A percentile compares a stretch with the other conserved stretches of the same genome.
phyloP scores from a whole-genome alignment of 30 jellyfish, hydroid and myxozoan genomes.

The Clytia hemisphaerica region DNA sequence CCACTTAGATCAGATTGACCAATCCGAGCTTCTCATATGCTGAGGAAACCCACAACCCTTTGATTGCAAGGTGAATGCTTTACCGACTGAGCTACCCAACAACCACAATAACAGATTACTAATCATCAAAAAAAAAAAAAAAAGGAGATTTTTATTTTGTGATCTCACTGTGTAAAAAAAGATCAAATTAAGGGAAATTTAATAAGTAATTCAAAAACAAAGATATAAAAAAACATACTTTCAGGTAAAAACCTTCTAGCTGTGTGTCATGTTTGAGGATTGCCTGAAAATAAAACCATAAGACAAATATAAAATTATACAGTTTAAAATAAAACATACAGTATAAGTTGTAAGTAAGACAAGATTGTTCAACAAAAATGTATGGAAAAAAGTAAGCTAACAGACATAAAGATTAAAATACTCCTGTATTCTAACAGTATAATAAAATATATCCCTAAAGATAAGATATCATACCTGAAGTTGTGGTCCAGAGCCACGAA shows the following conservation, averaged over 20 bases:
- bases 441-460: background rate
- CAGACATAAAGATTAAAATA: background rate
- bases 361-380: no score
- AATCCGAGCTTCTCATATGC: no score
- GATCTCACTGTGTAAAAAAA: no score
- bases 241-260: conserved; percentile 5
- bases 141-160: no score
- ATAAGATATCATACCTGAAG: conserved; percentile 29
- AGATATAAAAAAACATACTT: no score
- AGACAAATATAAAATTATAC: background rate
- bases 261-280: conserved; percentile 31
- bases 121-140: background rate
- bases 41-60: no score
- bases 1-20: no score
- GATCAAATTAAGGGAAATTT: no score
- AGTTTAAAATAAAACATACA: background rate
- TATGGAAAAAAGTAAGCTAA: background rate
- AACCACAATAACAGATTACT: background rate
- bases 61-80: no score
- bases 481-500: conserved; percentile 62
- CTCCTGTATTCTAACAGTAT: background rate
- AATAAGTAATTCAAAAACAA: no score
- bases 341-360: background rate
- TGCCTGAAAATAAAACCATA: no score
- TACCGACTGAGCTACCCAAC: background rate